A percentile compares a stretch with the other conserved stretches of the same genome.
Evolutionary conservation across 2,888 invertebrate genomes (phyloP).

Genomic region (Drosophila paranaensis): DNA sequence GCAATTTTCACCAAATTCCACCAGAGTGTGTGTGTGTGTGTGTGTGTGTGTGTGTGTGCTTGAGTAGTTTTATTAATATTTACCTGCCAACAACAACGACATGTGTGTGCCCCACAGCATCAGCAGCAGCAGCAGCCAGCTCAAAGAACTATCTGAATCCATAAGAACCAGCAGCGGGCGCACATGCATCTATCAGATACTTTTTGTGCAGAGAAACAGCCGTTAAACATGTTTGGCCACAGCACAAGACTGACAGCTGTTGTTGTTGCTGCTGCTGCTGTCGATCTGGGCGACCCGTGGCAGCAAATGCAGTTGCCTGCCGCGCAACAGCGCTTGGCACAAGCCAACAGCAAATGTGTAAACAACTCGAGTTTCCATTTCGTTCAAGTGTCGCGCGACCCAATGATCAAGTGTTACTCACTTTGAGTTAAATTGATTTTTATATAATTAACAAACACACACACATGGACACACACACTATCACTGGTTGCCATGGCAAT

Average conservation of each 20-base stretch:
- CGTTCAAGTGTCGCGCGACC: slow-evolving; percentile 52
- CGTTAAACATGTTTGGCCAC: slow-evolving; percentile 68
- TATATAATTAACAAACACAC: slow-evolving; percentile 43
- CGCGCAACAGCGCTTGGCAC: slow-evolving; percentile 57
- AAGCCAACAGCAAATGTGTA: slow-evolving; percentile 55
- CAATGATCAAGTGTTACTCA: slow-evolving; percentile 42
- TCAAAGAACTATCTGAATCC: slow-evolving; percentile 16
- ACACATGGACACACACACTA: not conserved
- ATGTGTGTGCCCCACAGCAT: slow-evolving; percentile 33
- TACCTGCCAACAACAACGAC: slow-evolving; percentile 51
- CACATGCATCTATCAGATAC: slow-evolving; percentile 38
- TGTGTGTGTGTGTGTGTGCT: slow-evolving; percentile 21
- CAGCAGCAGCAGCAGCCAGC: not conserved
- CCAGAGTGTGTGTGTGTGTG: slow-evolving; percentile 23
- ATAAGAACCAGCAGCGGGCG: slow-evolving; percentile 5
- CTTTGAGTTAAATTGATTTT: slow-evolving; percentile 63
- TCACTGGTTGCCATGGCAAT: not conserved
- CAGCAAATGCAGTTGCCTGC: slow-evolving; percentile 52
- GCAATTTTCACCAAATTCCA: slow-evolving; percentile 74
- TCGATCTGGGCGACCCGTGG: slow-evolving; percentile 45
- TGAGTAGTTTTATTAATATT: slow-evolving; percentile 61
- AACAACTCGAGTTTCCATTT: slow-evolving; percentile 67
- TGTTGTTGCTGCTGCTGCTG: slow-evolving; percentile 42
- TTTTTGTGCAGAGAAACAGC: slow-evolving; percentile 12
- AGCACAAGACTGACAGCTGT: slow-evolving; percentile 70